Conservation (phyloP, 2,888 invertebrate species). For the Eristalis tenax region DNA sequence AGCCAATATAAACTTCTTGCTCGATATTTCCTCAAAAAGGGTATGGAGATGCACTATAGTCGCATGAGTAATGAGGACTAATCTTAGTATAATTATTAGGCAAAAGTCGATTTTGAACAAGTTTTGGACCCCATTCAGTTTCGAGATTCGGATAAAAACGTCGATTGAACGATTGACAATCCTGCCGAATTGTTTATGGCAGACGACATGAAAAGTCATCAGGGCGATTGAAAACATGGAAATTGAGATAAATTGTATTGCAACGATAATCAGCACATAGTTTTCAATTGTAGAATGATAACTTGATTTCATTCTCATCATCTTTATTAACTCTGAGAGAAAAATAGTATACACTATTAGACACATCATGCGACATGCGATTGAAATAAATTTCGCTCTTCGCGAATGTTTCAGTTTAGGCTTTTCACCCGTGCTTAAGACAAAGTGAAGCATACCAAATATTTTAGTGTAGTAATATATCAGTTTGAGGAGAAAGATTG, state of each 20-base stretch:
- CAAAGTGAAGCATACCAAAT: not conserved
- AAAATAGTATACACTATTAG: not conserved
- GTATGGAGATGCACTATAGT: not conserved
- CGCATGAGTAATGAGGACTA: not conserved
- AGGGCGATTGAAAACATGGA: not conserved
- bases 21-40: not conserved
- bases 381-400: not conserved
- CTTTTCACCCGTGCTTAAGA: not conserved
- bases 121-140: not conserved
- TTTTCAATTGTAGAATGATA: not conserved
- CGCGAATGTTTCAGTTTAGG: not conserved
- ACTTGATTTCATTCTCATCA: not conserved
- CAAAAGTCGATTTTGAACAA: constrained; percentile 3
- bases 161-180: constrained; percentile 20
- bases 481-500: not conserved
- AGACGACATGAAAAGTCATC: not conserved
- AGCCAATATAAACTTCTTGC: not conserved
- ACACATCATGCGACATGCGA: not conserved
- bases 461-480: not conserved
- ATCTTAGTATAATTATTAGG: not conserved
- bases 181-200: not conserved
- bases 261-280: not conserved
- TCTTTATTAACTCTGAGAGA: not conserved
- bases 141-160: constrained; percentile 13
- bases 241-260: not conserved